These are phyloP conservation scores for Lithobates sylvaticus DNA, from an alignment of 2,797 vertebrate species.

Conservation along the genomic window DNA sequence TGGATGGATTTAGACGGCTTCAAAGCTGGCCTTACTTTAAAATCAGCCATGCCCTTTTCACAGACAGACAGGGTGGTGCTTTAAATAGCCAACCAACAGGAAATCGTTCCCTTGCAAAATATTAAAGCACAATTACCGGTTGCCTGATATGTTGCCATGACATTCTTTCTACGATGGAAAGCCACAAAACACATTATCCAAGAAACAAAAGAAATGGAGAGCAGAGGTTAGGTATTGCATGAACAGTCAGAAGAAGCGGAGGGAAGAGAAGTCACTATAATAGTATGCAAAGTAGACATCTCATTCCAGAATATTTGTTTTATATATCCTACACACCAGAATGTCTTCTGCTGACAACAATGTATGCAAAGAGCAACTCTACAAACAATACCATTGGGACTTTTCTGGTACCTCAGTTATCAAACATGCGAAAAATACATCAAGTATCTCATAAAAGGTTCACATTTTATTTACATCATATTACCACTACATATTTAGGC, in stretches of 20 bases:
- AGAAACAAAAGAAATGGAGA: slow-evolving; percentile 59
- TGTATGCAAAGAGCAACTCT: too few species aligned
- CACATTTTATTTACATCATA: too few species aligned
- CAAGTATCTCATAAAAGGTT: too few species aligned
- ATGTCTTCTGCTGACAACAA: too few species aligned
- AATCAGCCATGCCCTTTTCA: slow-evolving; percentile 34
- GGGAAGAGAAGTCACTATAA: background rate
- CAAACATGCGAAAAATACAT: too few species aligned
- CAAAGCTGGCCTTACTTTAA: slow-evolving; percentile 22
- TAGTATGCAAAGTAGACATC: too few species aligned
- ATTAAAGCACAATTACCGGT: slow-evolving; percentile 58
- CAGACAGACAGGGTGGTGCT: slow-evolving; percentile 52
- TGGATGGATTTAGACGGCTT: slow-evolving; percentile 2
- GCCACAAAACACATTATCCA: slow-evolving; percentile 51
- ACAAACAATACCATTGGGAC: too few species aligned
- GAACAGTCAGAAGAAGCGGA: slow-evolving; percentile 28
- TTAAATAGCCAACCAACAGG: slow-evolving; percentile 57
- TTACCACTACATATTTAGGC: too few species aligned
- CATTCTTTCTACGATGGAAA: slow-evolving; percentile 53
- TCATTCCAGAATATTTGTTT: too few species aligned
- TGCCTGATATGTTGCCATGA: slow-evolving; percentile 58
- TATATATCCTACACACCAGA: too few species aligned
- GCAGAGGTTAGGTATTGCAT: slow-evolving; percentile 57
- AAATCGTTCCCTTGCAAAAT: slow-evolving; percentile 54
- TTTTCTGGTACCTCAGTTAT: too few species aligned